Percentiles rank a stretch among this genome's conserved stretches.
Conservation (phyloP, 2,797 vertebrate species). For the Peromyscus eremicus region DNA sequence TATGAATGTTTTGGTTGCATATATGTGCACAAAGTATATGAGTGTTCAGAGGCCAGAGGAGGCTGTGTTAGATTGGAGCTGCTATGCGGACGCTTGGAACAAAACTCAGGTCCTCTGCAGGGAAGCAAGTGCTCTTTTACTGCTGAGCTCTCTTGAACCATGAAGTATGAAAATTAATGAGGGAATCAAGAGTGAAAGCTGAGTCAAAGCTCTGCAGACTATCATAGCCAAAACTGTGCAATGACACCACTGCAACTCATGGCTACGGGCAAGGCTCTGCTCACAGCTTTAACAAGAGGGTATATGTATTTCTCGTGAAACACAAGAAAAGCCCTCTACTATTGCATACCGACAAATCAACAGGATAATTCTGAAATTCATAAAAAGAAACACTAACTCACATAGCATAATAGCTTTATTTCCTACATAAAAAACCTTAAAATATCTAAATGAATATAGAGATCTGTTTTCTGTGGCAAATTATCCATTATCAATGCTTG, state of each 20-base stretch:
- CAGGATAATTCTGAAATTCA: conserved; percentile 89
- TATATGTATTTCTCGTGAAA: conserved; percentile 84
- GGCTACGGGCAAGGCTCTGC: conserved; percentile 79
- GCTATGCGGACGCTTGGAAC: background rate
- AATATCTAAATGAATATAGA: conserved; percentile 86
- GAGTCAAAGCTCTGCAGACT: background rate
- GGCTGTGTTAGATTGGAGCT: background rate
- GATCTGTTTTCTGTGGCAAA: conserved; percentile 88
- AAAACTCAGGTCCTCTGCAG: background rate
- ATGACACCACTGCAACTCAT: conserved; percentile 72
- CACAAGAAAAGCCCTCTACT: conserved; percentile 81
- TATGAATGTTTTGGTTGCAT: background rate
- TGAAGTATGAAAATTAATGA: conserved; percentile 33
- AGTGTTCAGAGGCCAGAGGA: background rate
- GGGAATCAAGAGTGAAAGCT: background rate
- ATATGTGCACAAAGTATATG: background rate
- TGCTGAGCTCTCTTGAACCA: background rate
- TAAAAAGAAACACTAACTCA: conserved; percentile 86
- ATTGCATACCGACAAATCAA: conserved; percentile 86
- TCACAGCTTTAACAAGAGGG: conserved; percentile 78
- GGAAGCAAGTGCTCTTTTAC: background rate
- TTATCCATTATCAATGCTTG: conserved; percentile 89
- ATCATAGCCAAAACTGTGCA: conserved; percentile 66
- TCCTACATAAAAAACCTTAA: conserved; percentile 88
- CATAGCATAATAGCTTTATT: conserved; percentile 87